These are phyloP conservation scores for Phyllopteryx taeniolatus DNA, from an alignment of 2,113 vertebrate genomes.

Conservation along the genomic window DNA sequence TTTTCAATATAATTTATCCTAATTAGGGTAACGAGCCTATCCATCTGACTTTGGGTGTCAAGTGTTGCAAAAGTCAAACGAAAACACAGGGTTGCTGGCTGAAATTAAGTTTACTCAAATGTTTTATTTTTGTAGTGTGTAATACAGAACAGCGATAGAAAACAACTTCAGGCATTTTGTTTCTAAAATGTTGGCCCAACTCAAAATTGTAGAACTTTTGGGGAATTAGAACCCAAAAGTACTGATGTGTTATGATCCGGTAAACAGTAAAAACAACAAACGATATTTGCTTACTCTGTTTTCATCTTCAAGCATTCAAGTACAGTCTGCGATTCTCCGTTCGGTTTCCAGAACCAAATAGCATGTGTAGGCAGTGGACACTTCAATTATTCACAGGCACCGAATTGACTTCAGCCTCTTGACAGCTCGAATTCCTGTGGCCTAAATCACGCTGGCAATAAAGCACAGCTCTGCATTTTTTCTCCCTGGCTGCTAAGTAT, in stretches of 20 bases:
- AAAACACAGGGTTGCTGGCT: background rate
- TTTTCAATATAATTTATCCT: too few species aligned
- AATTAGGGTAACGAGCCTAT: too few species aligned
- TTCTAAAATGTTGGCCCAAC: background rate
- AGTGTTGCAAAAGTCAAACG: too few species aligned
- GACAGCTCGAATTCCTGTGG: conserved; percentile 65
- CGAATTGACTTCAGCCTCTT: conserved; percentile 61
- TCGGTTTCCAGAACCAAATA: conserved; percentile 53
- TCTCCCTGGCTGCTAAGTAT: conserved; percentile 70
- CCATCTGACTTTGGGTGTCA: too few species aligned
- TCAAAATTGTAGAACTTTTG: background rate
- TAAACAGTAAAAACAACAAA: conserved; percentile 7
- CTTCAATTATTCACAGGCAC: conserved; percentile 61
- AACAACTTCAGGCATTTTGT: background rate
- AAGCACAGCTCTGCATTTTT: conserved; percentile 60
- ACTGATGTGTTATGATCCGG: conserved; percentile 14
- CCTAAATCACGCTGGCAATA: conserved; percentile 63
- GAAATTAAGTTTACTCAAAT: background rate
- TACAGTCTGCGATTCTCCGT: conserved; percentile 19
- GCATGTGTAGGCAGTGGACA: conserved; percentile 41
- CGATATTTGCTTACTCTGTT: conserved; percentile 22
- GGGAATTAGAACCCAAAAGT: background rate
- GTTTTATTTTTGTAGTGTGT: background rate
- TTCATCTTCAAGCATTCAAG: conserved; percentile 14
- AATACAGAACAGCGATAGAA: background rate